Conservation (phyloP, 1,140 invertebrate species). For the Nixonia krombeini region DNA sequence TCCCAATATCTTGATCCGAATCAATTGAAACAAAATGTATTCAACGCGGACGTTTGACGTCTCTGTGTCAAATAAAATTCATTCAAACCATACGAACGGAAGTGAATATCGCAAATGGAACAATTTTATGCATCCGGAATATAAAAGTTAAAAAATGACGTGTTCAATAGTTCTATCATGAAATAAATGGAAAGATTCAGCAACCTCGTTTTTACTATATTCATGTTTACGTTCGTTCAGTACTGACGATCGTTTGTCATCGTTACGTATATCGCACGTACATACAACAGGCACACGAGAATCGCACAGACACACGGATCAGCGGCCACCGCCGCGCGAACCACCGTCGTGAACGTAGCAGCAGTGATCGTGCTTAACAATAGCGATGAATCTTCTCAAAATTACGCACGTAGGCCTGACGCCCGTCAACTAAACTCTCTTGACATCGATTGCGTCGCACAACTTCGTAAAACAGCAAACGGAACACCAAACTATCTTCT, state of each 20-base stretch:
- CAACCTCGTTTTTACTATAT: too few species aligned
- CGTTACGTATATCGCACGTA: conserved; percentile 32
- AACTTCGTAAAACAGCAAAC: conserved; percentile 68
- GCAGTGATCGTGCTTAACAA: conserved; percentile 60
- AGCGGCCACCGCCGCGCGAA: conserved; percentile 24
- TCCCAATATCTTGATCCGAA: too few species aligned
- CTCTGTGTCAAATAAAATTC: too few species aligned
- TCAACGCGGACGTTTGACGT: too few species aligned
- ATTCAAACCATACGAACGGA: too few species aligned
- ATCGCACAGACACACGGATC: conserved; percentile 38
- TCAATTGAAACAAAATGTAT: too few species aligned
- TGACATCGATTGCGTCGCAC: conserved; percentile 49
- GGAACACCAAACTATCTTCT: conserved; percentile 68
- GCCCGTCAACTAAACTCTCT: conserved; percentile 50
- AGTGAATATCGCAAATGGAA: too few species aligned
- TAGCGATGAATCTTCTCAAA: conserved; percentile 57
- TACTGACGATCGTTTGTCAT: too few species aligned
- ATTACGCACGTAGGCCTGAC: conserved; percentile 58
- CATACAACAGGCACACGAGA: conserved; percentile 28
- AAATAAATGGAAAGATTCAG: too few species aligned
- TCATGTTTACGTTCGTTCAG: neutral
- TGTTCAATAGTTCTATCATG: too few species aligned
- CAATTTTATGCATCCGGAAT: too few species aligned
- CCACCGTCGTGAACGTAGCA: conserved; percentile 40
- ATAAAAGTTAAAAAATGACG: too few species aligned